These are phyloP conservation scores for Grus americana DNA, from an alignment of 2,113 vertebrate genomes.

Conservation along the genomic window DNA sequence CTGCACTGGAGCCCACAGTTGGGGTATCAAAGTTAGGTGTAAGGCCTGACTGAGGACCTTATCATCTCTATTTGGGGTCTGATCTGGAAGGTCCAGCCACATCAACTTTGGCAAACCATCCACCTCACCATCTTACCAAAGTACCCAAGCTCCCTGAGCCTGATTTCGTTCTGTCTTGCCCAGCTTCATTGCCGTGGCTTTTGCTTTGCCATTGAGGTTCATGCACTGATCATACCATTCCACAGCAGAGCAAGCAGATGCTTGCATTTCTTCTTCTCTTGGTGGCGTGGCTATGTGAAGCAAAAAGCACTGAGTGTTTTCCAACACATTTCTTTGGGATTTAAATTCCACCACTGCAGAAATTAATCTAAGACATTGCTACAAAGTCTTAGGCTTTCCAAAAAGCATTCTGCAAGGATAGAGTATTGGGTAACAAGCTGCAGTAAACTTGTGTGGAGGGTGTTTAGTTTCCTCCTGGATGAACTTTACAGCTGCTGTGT, in stretches of 20 bases:
- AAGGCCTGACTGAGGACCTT: background rate
- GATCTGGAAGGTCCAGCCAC: background rate
- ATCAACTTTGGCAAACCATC: background rate
- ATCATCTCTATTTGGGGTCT: background rate
- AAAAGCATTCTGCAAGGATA: background rate
- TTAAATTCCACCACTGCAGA: background rate
- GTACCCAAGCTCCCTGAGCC: background rate
- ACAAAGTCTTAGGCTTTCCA: background rate
- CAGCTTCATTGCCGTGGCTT: background rate
- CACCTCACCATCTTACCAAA: background rate
- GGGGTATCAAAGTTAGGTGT: background rate
- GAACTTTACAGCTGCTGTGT: background rate
- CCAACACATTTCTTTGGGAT: background rate
- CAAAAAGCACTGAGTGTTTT: background rate
- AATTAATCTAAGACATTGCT: background rate
- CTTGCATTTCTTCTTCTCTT: background rate
- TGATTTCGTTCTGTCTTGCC: background rate
- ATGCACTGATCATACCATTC: background rate
- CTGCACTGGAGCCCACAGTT: background rate
- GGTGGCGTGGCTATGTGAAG: rapidly evolving
- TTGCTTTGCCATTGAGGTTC: background rate
- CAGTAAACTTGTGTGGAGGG: background rate
- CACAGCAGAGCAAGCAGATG: background rate
- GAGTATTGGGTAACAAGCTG: background rate
- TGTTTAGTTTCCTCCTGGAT: background rate